Percentiles rank a stretch among this genome's conserved stretches.
phyloP scores from a whole-genome alignment of 2,113 vertebrate species.

The Poicephalus gulielmi region DNA sequence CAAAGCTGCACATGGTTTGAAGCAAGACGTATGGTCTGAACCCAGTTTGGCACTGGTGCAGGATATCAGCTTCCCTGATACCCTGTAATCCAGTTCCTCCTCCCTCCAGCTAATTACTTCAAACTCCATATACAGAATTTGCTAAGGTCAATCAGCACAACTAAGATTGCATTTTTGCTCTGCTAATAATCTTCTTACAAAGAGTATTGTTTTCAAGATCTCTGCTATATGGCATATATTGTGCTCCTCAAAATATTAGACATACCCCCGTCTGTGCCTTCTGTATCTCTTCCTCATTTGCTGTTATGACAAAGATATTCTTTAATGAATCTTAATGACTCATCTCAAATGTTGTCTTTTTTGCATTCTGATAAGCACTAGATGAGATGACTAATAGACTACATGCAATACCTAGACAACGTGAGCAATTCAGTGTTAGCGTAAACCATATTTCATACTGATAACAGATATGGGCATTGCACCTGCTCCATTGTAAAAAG shows the following conservation, averaged over 20 bases:
- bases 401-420: constrained; percentile 58
- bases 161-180: not conserved
- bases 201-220: not conserved
- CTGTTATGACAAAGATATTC: constrained; percentile 16
- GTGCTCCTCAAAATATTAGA: constrained; percentile 19
- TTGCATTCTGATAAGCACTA: constrained; percentile 39
- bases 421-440: constrained; percentile 31
- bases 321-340: constrained; percentile 57
- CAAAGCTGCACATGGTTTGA: not conserved
- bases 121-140: not conserved
- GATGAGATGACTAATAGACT: constrained; percentile 41
- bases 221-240: not conserved
- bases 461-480: constrained; percentile 30
- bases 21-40: not conserved
- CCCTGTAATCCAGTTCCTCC: not conserved
- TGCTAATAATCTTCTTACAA: not conserved
- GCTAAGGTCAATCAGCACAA: not conserved
- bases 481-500: constrained; percentile 20
- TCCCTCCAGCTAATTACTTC: not conserved
- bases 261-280: not conserved
- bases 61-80: not conserved
- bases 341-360: constrained; percentile 43
- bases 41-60: not conserved
- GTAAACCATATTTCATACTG: constrained; percentile 34
- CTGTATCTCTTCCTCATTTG: constrained; percentile 18